phyloP scores from a whole-genome alignment of 2,888 invertebrate genomes.

The Alviniconcha strummeri region DNA sequence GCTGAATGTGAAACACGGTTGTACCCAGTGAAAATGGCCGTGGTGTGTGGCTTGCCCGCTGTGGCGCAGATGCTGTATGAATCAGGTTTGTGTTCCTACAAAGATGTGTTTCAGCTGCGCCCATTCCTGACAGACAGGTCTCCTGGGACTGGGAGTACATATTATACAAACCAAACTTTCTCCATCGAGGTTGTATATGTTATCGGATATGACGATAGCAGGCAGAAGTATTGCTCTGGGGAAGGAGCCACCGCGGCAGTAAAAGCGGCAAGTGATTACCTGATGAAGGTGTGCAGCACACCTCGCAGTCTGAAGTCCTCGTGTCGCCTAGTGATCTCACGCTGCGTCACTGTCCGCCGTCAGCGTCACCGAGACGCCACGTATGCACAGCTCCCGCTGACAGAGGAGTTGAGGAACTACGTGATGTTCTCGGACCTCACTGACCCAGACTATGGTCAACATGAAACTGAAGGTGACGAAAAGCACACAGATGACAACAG shows the following conservation, averaged over 20 bases:
- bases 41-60: no score
- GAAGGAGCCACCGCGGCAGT: not conserved
- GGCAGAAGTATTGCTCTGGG: not conserved
- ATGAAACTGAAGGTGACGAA: no score
- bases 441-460: not conserved
- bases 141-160: not conserved
- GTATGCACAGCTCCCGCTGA: not conserved
- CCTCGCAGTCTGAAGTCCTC: constrained; percentile 2
- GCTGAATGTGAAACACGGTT: no score
- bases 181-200: no score
- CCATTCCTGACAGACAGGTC: not conserved
- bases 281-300: not conserved
- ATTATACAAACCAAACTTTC: no score
- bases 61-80: no score
- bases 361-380: not conserved
- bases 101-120: no score
- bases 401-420: not conserved
- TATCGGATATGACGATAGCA: no score
- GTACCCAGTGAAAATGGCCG: no score
- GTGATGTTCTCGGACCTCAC: no score
- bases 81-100: no score
- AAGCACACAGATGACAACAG: no score
- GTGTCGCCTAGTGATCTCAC: constrained; percentile 13
- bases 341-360: not conserved
- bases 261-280: not conserved